Evolutionary conservation across 2,113 vertebrate genomes (phyloP).

Genomic region (Turnix velox): DNA sequence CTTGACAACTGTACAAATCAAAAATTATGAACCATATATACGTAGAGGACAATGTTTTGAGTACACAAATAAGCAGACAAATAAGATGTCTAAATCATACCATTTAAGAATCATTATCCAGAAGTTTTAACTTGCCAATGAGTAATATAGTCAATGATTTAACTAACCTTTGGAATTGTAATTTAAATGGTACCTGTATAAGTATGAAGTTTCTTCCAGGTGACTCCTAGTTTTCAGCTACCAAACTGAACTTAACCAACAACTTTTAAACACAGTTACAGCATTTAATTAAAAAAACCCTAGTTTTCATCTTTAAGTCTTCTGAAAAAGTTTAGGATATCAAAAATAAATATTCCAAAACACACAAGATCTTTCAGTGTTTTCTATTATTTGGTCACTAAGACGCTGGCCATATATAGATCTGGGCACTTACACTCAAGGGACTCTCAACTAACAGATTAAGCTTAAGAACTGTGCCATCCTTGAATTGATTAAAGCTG

Average conservation of each 20-base stretch:
- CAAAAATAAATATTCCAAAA: not conserved
- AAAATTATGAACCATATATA: not conserved
- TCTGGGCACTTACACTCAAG: not conserved
- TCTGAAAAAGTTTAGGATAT: not conserved
- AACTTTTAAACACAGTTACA: not conserved
- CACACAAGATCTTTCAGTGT: not conserved
- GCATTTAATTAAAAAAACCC: not conserved
- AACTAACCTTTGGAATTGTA: not conserved
- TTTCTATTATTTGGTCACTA: not conserved
- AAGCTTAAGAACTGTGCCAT: rapidly evolving
- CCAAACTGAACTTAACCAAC: not conserved
- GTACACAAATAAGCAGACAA: not conserved
- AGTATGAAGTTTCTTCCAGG: not conserved
- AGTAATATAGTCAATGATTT: not conserved
- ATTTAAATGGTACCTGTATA: not conserved
- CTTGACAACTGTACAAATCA: not conserved
- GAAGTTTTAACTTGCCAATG: not conserved
- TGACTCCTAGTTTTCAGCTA: not conserved
- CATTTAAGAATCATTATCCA: not conserved
- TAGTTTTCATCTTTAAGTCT: not conserved
- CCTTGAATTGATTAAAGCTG: not conserved
- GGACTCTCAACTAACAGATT: not conserved
- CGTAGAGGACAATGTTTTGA: not conserved
- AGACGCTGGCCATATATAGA: not conserved
- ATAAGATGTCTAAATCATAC: not conserved